These are phyloP conservation scores for Dynastes grantii DNA, from an alignment of 2,888 invertebrate species.

Conservation along the genomic window DNA sequence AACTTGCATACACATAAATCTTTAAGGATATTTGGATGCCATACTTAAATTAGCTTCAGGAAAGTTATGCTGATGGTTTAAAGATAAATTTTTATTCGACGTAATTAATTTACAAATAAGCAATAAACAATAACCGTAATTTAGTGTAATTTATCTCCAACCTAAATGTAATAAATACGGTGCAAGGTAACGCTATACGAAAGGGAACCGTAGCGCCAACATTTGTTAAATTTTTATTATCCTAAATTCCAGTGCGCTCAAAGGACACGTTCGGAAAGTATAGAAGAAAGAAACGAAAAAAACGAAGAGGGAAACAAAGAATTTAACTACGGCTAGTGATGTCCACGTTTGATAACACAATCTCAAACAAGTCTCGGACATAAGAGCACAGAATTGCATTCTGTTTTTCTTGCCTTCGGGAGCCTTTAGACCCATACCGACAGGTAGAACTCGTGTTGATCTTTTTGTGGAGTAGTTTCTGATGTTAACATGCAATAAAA, in stretches of 20 bases:
- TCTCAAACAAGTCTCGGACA: constrained; percentile 65
- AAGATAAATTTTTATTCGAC: too few species aligned
- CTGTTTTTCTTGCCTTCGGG: constrained; percentile 63
- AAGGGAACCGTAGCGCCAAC: constrained; percentile 23
- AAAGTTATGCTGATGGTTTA: too few species aligned
- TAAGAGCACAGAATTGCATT: constrained; percentile 65
- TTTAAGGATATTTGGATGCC: too few species aligned
- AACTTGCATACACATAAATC: too few species aligned
- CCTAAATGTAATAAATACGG: neutral
- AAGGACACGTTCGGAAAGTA: constrained; percentile 49
- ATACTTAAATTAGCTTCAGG: too few species aligned
- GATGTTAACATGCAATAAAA: constrained; percentile 69
- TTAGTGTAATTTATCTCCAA: too few species aligned
- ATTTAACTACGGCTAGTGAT: constrained; percentile 62
- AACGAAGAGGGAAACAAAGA: constrained; percentile 50
- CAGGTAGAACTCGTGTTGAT: constrained; percentile 65
- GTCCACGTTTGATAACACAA: constrained; percentile 68
- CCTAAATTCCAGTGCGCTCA: constrained; percentile 49
- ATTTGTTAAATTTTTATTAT: constrained; percentile 47
- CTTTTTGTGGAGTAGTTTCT: constrained; percentile 67
- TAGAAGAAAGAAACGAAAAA: constrained; percentile 28
- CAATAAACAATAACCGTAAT: too few species aligned
- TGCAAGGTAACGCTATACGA: neutral
- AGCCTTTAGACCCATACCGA: constrained; percentile 64
- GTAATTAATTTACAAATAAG: too few species aligned